Conservation (phyloP, 1,140 invertebrate genomes). For the Lysiphlebus fabarum region DNA sequence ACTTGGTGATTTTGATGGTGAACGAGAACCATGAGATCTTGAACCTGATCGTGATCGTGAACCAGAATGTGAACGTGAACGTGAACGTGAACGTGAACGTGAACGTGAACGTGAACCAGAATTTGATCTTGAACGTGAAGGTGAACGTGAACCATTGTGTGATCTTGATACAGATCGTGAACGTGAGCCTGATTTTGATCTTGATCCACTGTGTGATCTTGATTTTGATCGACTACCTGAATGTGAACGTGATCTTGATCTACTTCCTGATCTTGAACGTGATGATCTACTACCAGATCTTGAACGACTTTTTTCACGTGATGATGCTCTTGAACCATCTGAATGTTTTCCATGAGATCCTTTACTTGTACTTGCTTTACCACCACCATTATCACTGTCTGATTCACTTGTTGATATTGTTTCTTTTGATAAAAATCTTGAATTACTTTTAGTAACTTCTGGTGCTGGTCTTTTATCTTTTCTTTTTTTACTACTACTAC, state of each 20-base stretch:
- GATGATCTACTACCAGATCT: conserved; percentile 37
- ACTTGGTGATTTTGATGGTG: conserved; percentile 9
- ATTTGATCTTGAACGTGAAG: conserved; percentile 38
- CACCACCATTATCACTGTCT: conserved; percentile 71
- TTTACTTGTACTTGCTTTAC: conserved; percentile 59
- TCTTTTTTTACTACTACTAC: conserved; percentile 48
- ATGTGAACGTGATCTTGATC: conserved; percentile 21
- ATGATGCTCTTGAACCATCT: conserved; percentile 47
- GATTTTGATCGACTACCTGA: conserved; percentile 22
- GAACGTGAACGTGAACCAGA: conserved; percentile 38
- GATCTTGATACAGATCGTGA: conserved; percentile 23
- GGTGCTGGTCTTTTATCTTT: conserved; percentile 40
- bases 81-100: too few relatives aligned
- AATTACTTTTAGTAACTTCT: conserved; percentile 62
- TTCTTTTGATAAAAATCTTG: conserved; percentile 89
- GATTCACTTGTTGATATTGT: conserved; percentile 93
- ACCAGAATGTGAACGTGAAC: conserved; percentile 45
- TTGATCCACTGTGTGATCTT: conserved; percentile 35
- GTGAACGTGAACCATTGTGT: conserved; percentile 35
- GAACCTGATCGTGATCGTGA: conserved; percentile 49
- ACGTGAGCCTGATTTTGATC: conserved; percentile 29
- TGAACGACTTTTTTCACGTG: conserved; percentile 29
- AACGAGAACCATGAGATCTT: conserved; percentile 43
- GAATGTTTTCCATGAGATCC: conserved; percentile 48
- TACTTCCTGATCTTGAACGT: conserved; percentile 28